phyloP scores from a whole-genome alignment of 1,140 invertebrate genomes.

The Sipha flava region DNA sequence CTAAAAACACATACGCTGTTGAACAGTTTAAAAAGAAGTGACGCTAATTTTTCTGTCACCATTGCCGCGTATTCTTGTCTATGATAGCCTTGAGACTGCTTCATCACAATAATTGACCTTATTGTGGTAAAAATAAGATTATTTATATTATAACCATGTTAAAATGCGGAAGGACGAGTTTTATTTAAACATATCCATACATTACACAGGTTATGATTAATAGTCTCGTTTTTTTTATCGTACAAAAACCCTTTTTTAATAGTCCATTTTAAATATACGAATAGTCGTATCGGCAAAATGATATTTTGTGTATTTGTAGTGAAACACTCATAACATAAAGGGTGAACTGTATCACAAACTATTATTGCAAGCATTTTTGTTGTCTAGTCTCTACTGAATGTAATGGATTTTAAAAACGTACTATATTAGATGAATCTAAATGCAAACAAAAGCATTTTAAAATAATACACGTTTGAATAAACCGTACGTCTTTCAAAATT shows the following conservation, averaged over 20 bases:
- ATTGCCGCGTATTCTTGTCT: background rate
- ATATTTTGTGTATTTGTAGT: too few species aligned
- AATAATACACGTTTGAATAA: too few species aligned
- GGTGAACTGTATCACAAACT: too few species aligned
- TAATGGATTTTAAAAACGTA: too few species aligned
- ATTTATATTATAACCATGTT: background rate
- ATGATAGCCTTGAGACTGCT: background rate
- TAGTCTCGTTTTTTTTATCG: background rate
- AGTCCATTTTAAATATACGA: too few species aligned
- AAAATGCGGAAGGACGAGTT: slow-evolving; percentile 8
- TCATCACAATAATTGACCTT: background rate
- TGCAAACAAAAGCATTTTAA: too few species aligned
- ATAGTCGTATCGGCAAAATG: too few species aligned
- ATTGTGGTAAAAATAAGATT: slow-evolving; percentile 2
- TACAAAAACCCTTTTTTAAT: background rate
- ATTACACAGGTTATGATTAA: background rate
- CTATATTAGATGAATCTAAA: too few species aligned
- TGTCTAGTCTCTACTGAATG: too few species aligned
- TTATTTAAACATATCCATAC: background rate
- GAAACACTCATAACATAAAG: too few species aligned
- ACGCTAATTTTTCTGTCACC: background rate
- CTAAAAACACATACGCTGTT: background rate
- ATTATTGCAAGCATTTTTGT: too few species aligned
- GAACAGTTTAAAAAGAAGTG: background rate
- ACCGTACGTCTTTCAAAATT: too few species aligned